Evolutionary conservation across 2,888 invertebrate genomes (phyloP).

Genomic region (Linyphia triangularis): DNA sequence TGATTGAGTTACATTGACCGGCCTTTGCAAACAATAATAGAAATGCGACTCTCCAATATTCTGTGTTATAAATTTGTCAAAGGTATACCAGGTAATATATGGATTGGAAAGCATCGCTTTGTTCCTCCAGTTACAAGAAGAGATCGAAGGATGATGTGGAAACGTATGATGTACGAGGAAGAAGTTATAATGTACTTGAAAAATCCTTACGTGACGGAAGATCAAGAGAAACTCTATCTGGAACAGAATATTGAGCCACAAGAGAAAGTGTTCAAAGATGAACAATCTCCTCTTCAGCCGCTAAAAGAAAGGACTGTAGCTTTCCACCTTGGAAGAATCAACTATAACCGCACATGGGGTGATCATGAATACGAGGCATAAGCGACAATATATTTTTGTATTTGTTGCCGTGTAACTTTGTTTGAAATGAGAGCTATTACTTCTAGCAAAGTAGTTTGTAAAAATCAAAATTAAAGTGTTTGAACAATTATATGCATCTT

Average conservation of each 20-base stretch:
- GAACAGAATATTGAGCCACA: conserved; percentile 12
- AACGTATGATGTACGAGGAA: conserved; percentile 67
- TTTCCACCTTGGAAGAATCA: conserved; percentile 33
- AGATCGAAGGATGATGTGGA: conserved; percentile 51
- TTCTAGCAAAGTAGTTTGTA: background rate
- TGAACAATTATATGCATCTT: no score
- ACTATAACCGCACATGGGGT: conserved; percentile 34
- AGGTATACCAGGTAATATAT: conserved; percentile 66
- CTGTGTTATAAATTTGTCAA: conserved; percentile 56
- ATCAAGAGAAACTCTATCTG: conserved; percentile 61
- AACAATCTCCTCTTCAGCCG: conserved; percentile 4
- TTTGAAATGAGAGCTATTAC: background rate
- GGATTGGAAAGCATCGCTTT: conserved; percentile 69
- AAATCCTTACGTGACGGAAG: conserved; percentile 67
- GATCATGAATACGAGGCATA: conserved; percentile 24
- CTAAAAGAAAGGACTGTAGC: conserved; percentile 56
- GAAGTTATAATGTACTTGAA: conserved; percentile 72
- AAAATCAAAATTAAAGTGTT: background rate
- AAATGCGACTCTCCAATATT: conserved; percentile 41
- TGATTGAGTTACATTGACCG: no score
- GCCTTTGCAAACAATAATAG: no score
- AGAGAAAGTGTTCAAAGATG: conserved; percentile 1
- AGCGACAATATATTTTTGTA: background rate
- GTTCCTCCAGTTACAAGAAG: conserved; percentile 66
- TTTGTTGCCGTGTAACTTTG: no score